Base-by-base conservation (phyloP, 2,888 invertebrate species). In the Mesorhabditis sp. region DNA sequence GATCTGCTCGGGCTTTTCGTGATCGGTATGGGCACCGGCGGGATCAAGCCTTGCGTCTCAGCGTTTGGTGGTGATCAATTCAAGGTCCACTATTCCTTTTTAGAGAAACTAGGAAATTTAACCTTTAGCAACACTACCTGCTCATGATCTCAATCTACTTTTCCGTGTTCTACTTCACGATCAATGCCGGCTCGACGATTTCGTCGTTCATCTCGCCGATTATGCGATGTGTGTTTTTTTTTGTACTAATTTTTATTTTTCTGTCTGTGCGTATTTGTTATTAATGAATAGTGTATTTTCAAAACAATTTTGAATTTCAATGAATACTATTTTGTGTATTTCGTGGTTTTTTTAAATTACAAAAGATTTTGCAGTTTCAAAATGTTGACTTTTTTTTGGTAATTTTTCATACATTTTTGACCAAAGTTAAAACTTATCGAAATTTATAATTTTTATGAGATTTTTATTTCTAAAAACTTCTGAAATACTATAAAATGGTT, bases 161-260 rank as follows among this genome's bases (percentile, higher is more conserved):
- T 88, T 95, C 95, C 0, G 88, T 95, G 1, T 96, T 95, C 87
- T 96, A 96, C 88, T 93, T 95, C 85, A 89, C 93, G 65, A 95
- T 96, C 84, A 96, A 95, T 86, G 82, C 88, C 6, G 95, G 95
- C 6, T 93, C 93, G 77, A 89, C 94, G 68, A 89, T 95, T 67
- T 94, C 94, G 0, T 94, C 93, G 0, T 90, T 92, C 75, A 82
- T 95, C 0, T 94, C 95, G 0, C 96, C 96, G 0, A 90, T 94
- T 66, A 87, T 96, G 7, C 90, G 95, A 82, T 91, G 88, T 88
- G 76, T 67, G 71, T 67, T 45, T 28, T 28, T 28, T 28, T 28
- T 28, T 28, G 28, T 28, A 28, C 28, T 28, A n/a, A n/a, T 28
- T n/a, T 15, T 41, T n/a, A 67, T 7, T 10, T 45, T 50, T 15